Conservation (phyloP, 2,888 invertebrate species). For the Dysmachus trigonus region DNA sequence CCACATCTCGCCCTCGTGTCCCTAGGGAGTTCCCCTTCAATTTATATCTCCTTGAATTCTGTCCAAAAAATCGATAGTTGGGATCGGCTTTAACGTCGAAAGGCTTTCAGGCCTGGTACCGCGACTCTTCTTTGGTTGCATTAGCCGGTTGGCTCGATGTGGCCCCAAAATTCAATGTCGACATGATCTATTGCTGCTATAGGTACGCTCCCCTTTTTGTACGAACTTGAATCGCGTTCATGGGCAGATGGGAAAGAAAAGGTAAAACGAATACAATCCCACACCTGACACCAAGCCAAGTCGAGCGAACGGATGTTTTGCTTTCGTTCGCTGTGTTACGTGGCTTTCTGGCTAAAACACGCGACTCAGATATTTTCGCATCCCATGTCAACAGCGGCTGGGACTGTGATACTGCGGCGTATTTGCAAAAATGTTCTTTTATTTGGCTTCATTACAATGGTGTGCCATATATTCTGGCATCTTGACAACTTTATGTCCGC, state of each 20-base stretch:
- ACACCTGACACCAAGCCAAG: neutral
- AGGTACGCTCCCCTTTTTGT: neutral
- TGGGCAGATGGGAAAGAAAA: neutral
- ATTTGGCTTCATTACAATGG: neutral
- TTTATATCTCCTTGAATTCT: neutral
- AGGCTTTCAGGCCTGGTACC: neutral
- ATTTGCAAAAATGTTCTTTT: neutral
- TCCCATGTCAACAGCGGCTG: neutral
- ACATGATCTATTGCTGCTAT: neutral
- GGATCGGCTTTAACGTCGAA: neutral
- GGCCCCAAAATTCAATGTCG: neutral
- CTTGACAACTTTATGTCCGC: neutral
- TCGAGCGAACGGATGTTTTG: neutral
- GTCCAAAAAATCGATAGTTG: neutral
- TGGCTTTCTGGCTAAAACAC: neutral
- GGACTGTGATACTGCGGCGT: neutral
- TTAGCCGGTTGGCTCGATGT: neutral
- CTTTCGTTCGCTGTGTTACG: neutral
- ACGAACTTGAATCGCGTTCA: neutral
- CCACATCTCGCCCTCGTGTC: neutral
- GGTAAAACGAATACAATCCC: neutral
- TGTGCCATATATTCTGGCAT: neutral
- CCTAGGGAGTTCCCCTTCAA: neutral
- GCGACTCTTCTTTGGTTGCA: neutral
- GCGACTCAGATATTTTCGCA: neutral